Conservation (phyloP, 1,140 invertebrate species). For the Eumaeus atala region DNA sequence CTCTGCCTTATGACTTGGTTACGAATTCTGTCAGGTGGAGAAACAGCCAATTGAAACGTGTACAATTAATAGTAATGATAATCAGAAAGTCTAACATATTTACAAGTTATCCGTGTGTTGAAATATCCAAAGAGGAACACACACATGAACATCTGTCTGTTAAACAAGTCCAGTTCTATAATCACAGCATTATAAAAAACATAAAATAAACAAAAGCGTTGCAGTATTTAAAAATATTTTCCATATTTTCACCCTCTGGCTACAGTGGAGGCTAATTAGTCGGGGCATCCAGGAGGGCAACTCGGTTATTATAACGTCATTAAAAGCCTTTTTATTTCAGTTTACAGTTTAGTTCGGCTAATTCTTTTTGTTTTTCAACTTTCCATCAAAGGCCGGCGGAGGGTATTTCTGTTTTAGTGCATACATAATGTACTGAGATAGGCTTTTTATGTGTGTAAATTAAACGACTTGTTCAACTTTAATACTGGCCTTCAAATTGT, state of each 20-base stretch:
- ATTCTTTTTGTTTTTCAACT: conserved; percentile 11
- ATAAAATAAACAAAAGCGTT: conserved; percentile 3
- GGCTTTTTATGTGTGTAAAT: conserved; percentile 3
- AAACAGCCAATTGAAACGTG: too few species aligned
- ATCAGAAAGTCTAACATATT: too few species aligned
- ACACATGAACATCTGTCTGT: too few species aligned
- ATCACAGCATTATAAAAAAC: neutral
- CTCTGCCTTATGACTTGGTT: too few species aligned
- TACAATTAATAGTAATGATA: too few species aligned
- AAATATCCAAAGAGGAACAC: too few species aligned
- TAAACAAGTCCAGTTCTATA: too few species aligned
- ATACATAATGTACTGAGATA: neutral
- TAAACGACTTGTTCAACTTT: conserved; percentile 2
- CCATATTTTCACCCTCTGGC: conserved; percentile 10
- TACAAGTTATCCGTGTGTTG: too few species aligned
- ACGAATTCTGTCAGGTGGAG: too few species aligned
- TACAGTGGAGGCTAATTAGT: conserved; percentile 9
- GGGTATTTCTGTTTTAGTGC: neutral
- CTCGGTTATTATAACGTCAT: conserved; percentile 9
- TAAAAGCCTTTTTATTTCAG: conserved; percentile 10
- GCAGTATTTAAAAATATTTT: conserved; percentile 8
- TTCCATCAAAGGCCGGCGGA: conserved; percentile 9
- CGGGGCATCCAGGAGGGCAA: conserved; percentile 8
- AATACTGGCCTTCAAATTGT: neutral
- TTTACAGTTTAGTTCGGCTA: conserved; percentile 11